Evolutionary conservation across 1,140 invertebrate species (phyloP).

Genomic region (Danaus melanippus): DNA sequence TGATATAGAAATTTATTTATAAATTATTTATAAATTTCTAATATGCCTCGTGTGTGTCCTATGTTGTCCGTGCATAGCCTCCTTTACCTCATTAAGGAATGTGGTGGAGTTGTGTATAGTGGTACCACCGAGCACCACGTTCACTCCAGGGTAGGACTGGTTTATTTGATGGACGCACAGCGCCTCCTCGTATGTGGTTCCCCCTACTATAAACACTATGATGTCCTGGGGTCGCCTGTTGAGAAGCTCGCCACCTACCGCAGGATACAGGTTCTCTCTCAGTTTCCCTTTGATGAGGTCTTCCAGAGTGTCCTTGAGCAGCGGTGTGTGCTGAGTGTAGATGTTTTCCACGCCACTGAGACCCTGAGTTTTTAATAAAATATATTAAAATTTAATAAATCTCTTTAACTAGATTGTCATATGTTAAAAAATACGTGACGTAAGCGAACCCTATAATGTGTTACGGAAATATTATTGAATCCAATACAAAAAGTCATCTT

Average conservation of each 20-base stretch:
- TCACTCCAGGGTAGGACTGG: slow-evolving; percentile 80
- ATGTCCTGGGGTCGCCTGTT: slow-evolving; percentile 85
- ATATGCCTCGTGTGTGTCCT: slow-evolving; percentile 70
- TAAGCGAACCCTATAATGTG: too few species aligned
- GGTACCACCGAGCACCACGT: slow-evolving; percentile 91
- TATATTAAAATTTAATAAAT: too few species aligned
- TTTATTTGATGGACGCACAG: slow-evolving; percentile 89
- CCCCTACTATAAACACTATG: slow-evolving; percentile 96
- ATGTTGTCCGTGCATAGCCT: slow-evolving; percentile 70
- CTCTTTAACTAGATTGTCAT: too few species aligned
- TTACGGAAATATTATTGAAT: too few species aligned
- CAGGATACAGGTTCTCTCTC: slow-evolving; percentile 87
- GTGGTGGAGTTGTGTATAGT: slow-evolving; percentile 90
- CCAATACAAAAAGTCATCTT: too few species aligned
- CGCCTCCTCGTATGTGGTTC: slow-evolving; percentile 97
- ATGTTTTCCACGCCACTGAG: slow-evolving; percentile 97
- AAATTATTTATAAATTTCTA: slow-evolving; percentile 33
- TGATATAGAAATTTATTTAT: too few species aligned
- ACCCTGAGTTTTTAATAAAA: slow-evolving; percentile 66
- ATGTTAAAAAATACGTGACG: too few species aligned
- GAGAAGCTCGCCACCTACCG: slow-evolving; percentile 76
- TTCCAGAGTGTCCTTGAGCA: slow-evolving; percentile 89
- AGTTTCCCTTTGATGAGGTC: slow-evolving; percentile 91
- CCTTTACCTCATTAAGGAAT: slow-evolving; percentile 82
- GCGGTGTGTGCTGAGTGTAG: slow-evolving; percentile 94